Evolutionary conservation across 2,797 vertebrate species (phyloP).

Genomic region (Tenualosa thibaudeaui): DNA sequence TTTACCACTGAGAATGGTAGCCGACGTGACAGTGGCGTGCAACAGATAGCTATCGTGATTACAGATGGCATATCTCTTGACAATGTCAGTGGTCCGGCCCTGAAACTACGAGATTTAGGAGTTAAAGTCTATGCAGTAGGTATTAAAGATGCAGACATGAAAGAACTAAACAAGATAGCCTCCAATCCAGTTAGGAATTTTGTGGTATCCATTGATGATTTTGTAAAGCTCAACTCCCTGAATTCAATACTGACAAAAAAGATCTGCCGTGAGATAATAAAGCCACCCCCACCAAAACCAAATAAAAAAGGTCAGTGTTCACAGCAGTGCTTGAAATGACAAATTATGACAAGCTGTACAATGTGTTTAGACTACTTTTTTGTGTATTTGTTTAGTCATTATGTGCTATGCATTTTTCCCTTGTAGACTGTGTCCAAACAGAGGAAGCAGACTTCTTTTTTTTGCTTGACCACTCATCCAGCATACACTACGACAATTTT

Average conservation of each 20-base stretch:
- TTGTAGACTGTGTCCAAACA: constrained; percentile 76
- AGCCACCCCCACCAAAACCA: neutral
- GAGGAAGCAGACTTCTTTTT: constrained; percentile 88
- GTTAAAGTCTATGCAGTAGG: constrained; percentile 77
- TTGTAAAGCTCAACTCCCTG: constrained; percentile 67
- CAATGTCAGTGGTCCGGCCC: constrained; percentile 61
- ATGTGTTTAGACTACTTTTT: neutral
- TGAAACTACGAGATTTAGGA: constrained; percentile 64
- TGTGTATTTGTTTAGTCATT: neutral
- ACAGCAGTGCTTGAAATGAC: neutral
- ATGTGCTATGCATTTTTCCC: constrained; percentile 14
- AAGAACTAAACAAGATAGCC: constrained; percentile 70
- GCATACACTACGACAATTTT: constrained; percentile 72
- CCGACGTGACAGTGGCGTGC: constrained; percentile 64
- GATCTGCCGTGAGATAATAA: constrained; percentile 70
- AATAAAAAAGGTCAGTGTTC: neutral
- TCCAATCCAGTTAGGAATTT: constrained; percentile 74
- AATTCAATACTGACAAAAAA: constrained; percentile 68
- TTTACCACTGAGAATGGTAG: constrained; percentile 69
- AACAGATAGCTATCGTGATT: constrained; percentile 80
- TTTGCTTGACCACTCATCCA: constrained; percentile 82
- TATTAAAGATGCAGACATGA: constrained; percentile 59
- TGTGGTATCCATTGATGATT: constrained; percentile 67
- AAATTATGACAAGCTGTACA: neutral
- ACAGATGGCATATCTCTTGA: constrained; percentile 75